Base-by-base conservation (phyloP, 2,797 vertebrate genomes). In the Triplophysa bombifrons region DNA sequence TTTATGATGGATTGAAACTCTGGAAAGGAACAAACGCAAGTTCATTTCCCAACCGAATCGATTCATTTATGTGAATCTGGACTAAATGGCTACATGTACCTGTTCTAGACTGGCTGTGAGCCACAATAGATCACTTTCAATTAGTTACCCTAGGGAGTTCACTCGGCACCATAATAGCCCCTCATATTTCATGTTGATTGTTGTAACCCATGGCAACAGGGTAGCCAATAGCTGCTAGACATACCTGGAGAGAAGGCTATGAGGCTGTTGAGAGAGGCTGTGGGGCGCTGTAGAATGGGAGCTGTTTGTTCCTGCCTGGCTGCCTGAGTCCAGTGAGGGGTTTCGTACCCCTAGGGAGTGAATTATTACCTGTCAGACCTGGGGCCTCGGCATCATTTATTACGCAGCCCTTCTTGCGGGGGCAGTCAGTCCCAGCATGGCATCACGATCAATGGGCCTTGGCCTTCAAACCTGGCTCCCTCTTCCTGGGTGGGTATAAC, bases 281-380 rank as follows among this genome's bases (percentile, higher is more conserved):
- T 67, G 74, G 69, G 44, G 9, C 51, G 3, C 60, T 76, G 65
- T 20, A 46, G 53, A 58, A 60, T 69, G 74, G 30, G 50, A 67
- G 70, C 60, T 19, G 41, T 74, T 66, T 82, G 75, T 85, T 79
- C 72, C 67, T 75, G 78, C 82, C 86, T 78, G 80, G 83, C 72
- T 86, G 20, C 65, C 84, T 81, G 77, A 87, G 88, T 91, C 88
- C 90, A 89, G 82, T 74, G 84, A 85, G 85, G 82, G 87, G 85
- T 90, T 85, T 85, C 67, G 76, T 87, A 89, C 88, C 92, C 89
- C 89, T 81, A 86, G 90, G 89, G 92, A 91, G 90, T 93, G 92
- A 94, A 91, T 94, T 92, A 94, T 93, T 92, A 93, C 92, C 92
- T 91, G 91, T 90, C 92, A 92, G 83, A 74, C 84, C 79, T 1